Percentiles rank a stretch among this genome's conserved stretches.
Evolutionary conservation across 2,888 invertebrate species (phyloP).

Genomic region (Andrena chrysosceles): DNA sequence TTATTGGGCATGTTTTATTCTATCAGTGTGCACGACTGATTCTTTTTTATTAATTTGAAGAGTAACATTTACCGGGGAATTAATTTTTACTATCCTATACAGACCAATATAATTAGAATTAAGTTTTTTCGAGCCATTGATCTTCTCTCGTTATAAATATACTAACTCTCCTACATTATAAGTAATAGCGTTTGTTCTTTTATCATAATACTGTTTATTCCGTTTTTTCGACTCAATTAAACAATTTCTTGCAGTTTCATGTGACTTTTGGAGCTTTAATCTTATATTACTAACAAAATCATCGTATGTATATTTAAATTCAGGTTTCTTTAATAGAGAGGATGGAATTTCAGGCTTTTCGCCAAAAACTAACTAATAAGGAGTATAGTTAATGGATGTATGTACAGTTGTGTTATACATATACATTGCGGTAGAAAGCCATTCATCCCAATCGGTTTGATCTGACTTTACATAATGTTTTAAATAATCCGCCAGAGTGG

Average conservation of each 20-base stretch:
- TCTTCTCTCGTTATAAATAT: slow-evolving; percentile 2
- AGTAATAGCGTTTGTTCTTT: neutral
- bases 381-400: neutral
- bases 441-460: no score
- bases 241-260: neutral
- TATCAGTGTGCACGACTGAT: slow-evolving; percentile 6
- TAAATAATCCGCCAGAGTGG: no score
- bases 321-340: neutral
- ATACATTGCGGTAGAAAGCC: no score
- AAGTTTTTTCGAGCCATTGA: neutral
- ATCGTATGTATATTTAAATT: slow-evolving; percentile 7
- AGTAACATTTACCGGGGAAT: slow-evolving; percentile 62
- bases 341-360: slow-evolving; percentile 16
- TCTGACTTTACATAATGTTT: no score
- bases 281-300: neutral
- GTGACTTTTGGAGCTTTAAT: slow-evolving; percentile 13
- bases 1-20: neutral
- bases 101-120: slow-evolving; percentile 35
- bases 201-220: slow-evolving; percentile 18
- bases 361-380: slow-evolving; percentile 10
- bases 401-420: no score
- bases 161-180: slow-evolving; percentile 4
- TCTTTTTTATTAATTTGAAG: slow-evolving; percentile 2
- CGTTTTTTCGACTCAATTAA: neutral
- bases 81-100: slow-evolving; percentile 57